Conservation (phyloP, 2,113 vertebrate genomes). For the Takifugu bimaculatus region DNA sequence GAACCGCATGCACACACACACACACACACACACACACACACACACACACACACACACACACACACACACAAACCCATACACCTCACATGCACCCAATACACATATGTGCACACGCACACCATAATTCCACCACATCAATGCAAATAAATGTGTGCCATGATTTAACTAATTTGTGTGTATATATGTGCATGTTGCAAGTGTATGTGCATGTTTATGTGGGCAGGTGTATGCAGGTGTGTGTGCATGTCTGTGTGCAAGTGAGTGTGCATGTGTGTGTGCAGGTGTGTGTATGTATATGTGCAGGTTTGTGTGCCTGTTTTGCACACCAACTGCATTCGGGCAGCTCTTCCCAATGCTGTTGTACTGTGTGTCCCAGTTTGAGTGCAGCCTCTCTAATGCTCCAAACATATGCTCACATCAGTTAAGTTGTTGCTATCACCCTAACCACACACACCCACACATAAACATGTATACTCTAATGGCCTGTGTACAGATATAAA, state of each 20-base stretch:
- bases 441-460: slow-evolving; percentile 13
- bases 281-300: too few species aligned
- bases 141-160: neutral
- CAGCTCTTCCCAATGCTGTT: too few species aligned
- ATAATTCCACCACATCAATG: too few species aligned
- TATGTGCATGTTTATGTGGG: slow-evolving; percentile 5
- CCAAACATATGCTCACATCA: slow-evolving; percentile 71
- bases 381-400: slow-evolving; percentile 66
- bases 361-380: slow-evolving; percentile 52
- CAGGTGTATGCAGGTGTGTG: slow-evolving; percentile 9
- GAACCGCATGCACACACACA: slow-evolving; percentile 27
- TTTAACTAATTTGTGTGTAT: slow-evolving; percentile 43
- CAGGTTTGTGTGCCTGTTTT: slow-evolving; percentile 1
- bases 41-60: too few species aligned
- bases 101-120: too few species aligned
- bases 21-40: slow-evolving; percentile 2
- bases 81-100: too few species aligned
- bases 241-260: slow-evolving; percentile 23
- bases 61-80: too few species aligned
- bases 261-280: slow-evolving; percentile 27
- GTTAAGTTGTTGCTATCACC: slow-evolving; percentile 67
- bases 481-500: slow-evolving; percentile 45
- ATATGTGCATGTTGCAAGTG: slow-evolving; percentile 1
- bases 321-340: slow-evolving; percentile 17
- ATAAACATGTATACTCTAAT: slow-evolving; percentile 9